Base-by-base conservation (phyloP, 2,797 vertebrate genomes). In the Pseudochirops cupreus region DNA sequence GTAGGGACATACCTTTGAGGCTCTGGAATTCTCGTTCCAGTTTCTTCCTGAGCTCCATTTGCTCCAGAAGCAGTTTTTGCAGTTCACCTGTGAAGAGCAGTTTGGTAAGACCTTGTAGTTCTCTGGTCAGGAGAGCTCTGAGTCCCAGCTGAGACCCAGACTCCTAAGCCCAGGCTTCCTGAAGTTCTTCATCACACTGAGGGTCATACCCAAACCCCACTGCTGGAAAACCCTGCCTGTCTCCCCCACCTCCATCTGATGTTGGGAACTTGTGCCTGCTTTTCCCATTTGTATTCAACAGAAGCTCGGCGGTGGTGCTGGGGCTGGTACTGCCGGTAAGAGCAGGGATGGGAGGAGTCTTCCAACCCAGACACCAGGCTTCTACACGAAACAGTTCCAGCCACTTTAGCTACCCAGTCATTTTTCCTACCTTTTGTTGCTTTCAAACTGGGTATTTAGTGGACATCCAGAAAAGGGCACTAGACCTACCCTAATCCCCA, bases 1-100 rank as follows among this genome's bases (percentile, higher is more conserved):
- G 18, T 46, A 39, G 12, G 28, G 31, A 52, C 90, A 18, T 99
- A 99, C 99, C 99, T 99, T 99, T 99, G 96, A 99, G 99, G 98
- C 99, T 99, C 98, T 99, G 99, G 98, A 99, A 99, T 98, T 99
- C 99, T 96, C 99, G 98, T 98, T 99, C 99, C 98, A 99, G 97
- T 97, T 99, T 99, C 99, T 99, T 99, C 97, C 99, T 99, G 93
- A 99, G 98, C 97, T 99, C 99, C 98, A 99, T 99, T 98, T 99
- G 99, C 97, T 99, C 99, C 98, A 99, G 98, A 56, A 99, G 99
- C 97, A 99, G 98, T 98, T 99, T 99, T 98, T 99, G 99, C 96
- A 99, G 97, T 97, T 99, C 99, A 33, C 99, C 99, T 99, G 99
- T 96, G 93, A 94, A 92, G 74, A 95, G 96, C 62, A 82, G 7